Evolutionary conservation across 2,888 invertebrate genomes (phyloP).

Genomic region (Lasioglossum leucozonium): DNA sequence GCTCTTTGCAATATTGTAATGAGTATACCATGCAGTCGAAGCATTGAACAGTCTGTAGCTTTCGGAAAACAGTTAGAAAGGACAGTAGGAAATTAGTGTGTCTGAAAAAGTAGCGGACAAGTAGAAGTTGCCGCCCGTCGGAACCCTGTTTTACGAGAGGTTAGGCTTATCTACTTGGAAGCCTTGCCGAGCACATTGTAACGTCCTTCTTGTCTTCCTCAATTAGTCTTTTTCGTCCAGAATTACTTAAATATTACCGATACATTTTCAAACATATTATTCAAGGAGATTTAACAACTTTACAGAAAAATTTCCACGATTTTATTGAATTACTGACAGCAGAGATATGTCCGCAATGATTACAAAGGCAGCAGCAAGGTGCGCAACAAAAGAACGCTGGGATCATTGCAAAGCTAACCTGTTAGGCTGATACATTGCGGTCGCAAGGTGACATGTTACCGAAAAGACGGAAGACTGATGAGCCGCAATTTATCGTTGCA

Average conservation of each 20-base stretch:
- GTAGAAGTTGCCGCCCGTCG: conserved; percentile 21
- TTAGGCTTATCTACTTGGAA: not conserved
- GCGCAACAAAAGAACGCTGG: conserved; percentile 33
- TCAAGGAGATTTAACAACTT: not conserved
- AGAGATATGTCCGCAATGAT: not conserved
- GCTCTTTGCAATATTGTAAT: too few relatives aligned
- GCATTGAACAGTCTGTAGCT: not conserved
- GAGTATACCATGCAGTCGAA: not conserved
- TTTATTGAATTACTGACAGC: not conserved
- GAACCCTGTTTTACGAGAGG: not conserved
- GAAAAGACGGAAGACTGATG: conserved; percentile 80
- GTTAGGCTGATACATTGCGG: conserved; percentile 73
- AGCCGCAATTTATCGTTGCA: conserved; percentile 79
- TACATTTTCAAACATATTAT: not conserved
- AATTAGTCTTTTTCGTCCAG: not conserved
- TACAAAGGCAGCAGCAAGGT: conserved; percentile 19
- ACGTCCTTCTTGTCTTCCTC: too few relatives aligned
- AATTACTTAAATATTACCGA: not conserved
- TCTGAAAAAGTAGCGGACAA: not conserved
- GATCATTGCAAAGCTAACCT: conserved; percentile 71
- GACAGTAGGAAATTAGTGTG: not conserved
- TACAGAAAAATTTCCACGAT: not conserved
- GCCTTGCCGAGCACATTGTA: too few relatives aligned
- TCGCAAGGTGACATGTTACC: conserved; percentile 65
- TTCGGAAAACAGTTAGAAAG: not conserved